These are phyloP conservation scores for Epinephelus malabaricus DNA, from an alignment of 2,797 vertebrate genomes.

Conservation along the genomic window DNA sequence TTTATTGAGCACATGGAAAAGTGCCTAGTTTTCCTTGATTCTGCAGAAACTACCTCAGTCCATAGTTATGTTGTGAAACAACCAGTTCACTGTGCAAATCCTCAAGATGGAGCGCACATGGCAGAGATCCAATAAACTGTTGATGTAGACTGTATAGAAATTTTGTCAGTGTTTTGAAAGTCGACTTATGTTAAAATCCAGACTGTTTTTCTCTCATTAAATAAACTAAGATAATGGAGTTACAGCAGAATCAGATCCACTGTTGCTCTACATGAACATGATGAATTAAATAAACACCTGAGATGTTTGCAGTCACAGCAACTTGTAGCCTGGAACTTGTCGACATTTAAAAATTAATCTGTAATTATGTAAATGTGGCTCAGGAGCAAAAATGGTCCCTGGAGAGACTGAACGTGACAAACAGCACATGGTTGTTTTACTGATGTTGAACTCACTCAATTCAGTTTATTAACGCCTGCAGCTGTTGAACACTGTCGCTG, in stretches of 20 bases:
- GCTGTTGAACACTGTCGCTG: conserved; percentile 33
- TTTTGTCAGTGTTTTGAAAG: conserved; percentile 61
- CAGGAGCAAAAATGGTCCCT: background rate
- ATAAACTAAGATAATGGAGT: conserved; percentile 44
- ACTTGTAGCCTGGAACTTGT: background rate
- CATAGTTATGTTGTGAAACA: conserved; percentile 79
- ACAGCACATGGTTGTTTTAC: background rate
- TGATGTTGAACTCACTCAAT: background rate
- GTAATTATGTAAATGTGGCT: background rate
- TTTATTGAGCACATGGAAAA: conserved; percentile 57
- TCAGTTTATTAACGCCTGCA: background rate
- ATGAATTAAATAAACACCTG: conserved; percentile 26
- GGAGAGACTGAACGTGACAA: background rate
- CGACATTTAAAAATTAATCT: background rate
- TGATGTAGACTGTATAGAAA: conserved; percentile 53
- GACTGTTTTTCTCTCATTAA: conserved; percentile 50
- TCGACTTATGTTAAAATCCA: conserved; percentile 48
- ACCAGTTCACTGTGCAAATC: conserved; percentile 44
- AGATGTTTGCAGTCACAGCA: conserved; percentile 9
- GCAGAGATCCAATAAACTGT: conserved; percentile 60
- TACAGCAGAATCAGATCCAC: conserved; percentile 26
- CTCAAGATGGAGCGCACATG: conserved; percentile 75
- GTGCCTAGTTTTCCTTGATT: conserved; percentile 46
- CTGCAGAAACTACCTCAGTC: conserved; percentile 74
- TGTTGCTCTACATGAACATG: background rate